Evolutionary conservation across 2,797 vertebrate genomes (phyloP), one percentile per base, ranked within the genome.

Genomic region (Varecia variegata): DNA sequence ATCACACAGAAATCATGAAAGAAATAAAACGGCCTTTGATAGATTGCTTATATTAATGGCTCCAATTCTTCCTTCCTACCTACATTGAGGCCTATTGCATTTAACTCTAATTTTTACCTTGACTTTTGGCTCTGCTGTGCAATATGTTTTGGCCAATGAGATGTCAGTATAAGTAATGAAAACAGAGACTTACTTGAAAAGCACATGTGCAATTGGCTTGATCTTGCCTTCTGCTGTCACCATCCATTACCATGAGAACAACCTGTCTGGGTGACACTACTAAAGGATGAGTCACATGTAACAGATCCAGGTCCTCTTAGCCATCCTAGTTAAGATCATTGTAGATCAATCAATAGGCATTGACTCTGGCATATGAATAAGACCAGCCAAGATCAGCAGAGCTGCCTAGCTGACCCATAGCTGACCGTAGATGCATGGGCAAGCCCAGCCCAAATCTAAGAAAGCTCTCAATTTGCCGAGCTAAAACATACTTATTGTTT

Each of bases 331-430:
- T 13, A 76, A 88, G 14, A 56, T 80, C 45, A 54, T 18, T 80
- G 7, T 45, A 79, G 43, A 52, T 50, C 20, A 18, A 21, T 82
- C 3, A 83, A 18, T 20, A 96, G 2, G 1, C 38, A 84, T 23
- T 83, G 58, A 92, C 65, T 80, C 73, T 13, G 79, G 83, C 47
- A 84, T 67, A 20, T 45, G 35, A 85, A 74, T 11, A 87, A 93
- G 23, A 27, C 5, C 54, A 30, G n/a, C 38, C 35, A 56, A 89
- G 27, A 21, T 81, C 52, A 87, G 45, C 12, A 40, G 12, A 90
- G 56, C 27, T 60, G 7, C 27, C 54, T 32, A 14, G 3, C 20
- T 68, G 73, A 80, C 45, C 8, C n/a, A 25, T 38, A 54, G 35
- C 14, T 11, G n/a, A n/a, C 13, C 4, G 12, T 12, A 23, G 15